These are phyloP conservation scores for Dascyllus trimaculatus DNA, from an alignment of 2,113 vertebrate species.

Conservation along the genomic window DNA sequence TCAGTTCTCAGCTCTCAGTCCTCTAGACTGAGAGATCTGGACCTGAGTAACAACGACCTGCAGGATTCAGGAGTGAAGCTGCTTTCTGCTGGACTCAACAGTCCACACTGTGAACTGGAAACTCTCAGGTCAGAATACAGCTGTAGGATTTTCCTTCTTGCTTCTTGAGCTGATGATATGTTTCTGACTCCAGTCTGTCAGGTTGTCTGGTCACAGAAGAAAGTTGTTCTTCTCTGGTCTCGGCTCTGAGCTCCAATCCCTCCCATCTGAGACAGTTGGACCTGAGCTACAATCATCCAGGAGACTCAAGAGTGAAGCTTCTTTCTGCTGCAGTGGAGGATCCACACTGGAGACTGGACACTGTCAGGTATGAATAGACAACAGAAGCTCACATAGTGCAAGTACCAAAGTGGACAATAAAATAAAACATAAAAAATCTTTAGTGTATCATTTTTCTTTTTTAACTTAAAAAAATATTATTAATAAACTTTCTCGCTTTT, in stretches of 20 bases:
- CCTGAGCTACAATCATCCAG: constrained; percentile 14
- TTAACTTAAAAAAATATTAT: too few species aligned
- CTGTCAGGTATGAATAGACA: constrained; percentile 22
- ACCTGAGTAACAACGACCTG: constrained; percentile 43
- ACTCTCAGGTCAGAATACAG: constrained; percentile 20
- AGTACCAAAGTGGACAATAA: too few species aligned
- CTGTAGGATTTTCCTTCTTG: too few species aligned
- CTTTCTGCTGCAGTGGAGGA: constrained; percentile 14
- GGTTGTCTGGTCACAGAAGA: constrained; percentile 34
- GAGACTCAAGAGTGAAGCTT: neutral
- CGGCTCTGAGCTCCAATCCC: constrained; percentile 29
- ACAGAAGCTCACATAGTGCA: neutral
- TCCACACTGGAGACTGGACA: constrained; percentile 28
- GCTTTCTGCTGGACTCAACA: constrained; percentile 3
- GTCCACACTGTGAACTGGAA: constrained; percentile 7
- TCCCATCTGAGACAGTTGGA: too few species aligned
- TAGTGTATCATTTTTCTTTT: too few species aligned
- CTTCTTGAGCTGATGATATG: too few species aligned
- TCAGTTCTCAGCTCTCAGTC: constrained; percentile 8
- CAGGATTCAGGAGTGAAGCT: constrained; percentile 29
- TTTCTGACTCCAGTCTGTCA: constrained; percentile 15
- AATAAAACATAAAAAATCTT: too few species aligned
- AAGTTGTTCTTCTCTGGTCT: constrained; percentile 9
- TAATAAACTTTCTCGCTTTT: too few species aligned
- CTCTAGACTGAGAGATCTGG: constrained; percentile 15